A percentile compares a stretch with the other conserved stretches of the same genome.
These are phyloP conservation scores for Enteromius argenteus DNA, from an alignment of 2,797 vertebrate species.

Conservation along the genomic window DNA sequence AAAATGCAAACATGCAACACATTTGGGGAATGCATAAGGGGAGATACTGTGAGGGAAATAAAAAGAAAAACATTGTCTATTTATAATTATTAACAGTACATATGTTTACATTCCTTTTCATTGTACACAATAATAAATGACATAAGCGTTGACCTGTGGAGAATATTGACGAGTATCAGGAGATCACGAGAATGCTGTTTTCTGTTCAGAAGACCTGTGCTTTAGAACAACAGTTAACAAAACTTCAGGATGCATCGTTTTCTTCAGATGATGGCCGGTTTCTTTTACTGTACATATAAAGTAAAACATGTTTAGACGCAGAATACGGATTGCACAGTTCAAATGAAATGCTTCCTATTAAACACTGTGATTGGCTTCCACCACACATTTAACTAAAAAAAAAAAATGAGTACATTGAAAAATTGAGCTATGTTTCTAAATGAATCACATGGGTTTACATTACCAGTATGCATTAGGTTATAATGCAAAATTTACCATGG, in stretches of 20 bases:
- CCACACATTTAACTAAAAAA: constrained; percentile 21
- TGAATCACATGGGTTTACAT: not conserved
- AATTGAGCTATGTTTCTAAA: not conserved
- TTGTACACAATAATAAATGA: constrained; percentile 89
- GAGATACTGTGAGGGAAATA: constrained; percentile 79
- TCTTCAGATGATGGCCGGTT: constrained; percentile 55
- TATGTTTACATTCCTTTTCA: constrained; percentile 99
- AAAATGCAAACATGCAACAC: constrained; percentile 99
- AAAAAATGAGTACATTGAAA: not conserved
- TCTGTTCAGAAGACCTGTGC: constrained; percentile 75
- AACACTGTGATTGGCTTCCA: constrained; percentile 32
- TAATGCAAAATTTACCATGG: constrained; percentile 8
- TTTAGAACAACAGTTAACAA: constrained; percentile 68
- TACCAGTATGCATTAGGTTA: constrained; percentile 7
- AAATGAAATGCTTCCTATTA: constrained; percentile 23
- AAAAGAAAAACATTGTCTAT: constrained; percentile 85
- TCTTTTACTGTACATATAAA: constrained; percentile 61
- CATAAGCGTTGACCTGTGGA: constrained; percentile 69
- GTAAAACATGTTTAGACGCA: constrained; percentile 49
- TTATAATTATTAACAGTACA: constrained; percentile 98
- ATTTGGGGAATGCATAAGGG: constrained; percentile 92
- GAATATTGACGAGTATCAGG: constrained; percentile 84
- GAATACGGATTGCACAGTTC: constrained; percentile 30
- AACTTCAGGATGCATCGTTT: constrained; percentile 68
- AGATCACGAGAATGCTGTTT: constrained; percentile 81